Evolutionary conservation across 2,113 vertebrate species (phyloP), one percentile per base, ranked within the genome.

Genomic region (Hyaena hyaena): DNA sequence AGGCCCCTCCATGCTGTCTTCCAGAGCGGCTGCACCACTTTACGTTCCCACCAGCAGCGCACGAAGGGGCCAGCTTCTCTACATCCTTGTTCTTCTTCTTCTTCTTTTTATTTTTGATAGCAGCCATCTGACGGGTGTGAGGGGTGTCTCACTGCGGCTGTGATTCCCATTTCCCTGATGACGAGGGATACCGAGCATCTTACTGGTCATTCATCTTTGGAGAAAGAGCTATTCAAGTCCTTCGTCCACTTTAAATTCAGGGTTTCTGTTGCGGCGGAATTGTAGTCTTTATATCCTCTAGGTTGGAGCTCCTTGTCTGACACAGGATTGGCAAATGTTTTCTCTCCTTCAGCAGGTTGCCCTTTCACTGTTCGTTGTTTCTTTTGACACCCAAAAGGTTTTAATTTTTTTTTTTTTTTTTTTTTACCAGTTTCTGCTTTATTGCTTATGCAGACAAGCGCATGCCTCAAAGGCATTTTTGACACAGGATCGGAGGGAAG

Each of bases 121-220:
- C 1, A 50, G 28, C 31, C 43, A 4, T 48, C 63, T 5, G 21
- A 9, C 10, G 43, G 19, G 84, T 7, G 21, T 26, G 84, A 69
- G 33, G 43, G 65, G 28, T 1, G 1, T 15, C 7, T 24, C 43
- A 0, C 1, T 2, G 53, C 35, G 26, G 24, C 3, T 65, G 11
- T 17, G 24, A 61, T 26, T 10, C 15, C 21, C 31, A 3, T 15
- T 17, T 4, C 66, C 66, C 48, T 11, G 21, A 50, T 16, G 45
- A 26, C 5, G 8, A 6, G 48, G 0, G 33, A 53, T 3, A 12
- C 0, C 4, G 33, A 28, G 31, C n/a, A 0, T 39, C 66, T 55
- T 19, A 4, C 15, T 71, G 85, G 33, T 15, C 14, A 6, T 1
- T 39, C 1, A 19, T 28, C 21, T 35, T 35, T 19, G 68, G 50